phyloP scores from a whole-genome alignment of 64 coral and sea anemone genomes.

The Orbicella faveolata region DNA sequence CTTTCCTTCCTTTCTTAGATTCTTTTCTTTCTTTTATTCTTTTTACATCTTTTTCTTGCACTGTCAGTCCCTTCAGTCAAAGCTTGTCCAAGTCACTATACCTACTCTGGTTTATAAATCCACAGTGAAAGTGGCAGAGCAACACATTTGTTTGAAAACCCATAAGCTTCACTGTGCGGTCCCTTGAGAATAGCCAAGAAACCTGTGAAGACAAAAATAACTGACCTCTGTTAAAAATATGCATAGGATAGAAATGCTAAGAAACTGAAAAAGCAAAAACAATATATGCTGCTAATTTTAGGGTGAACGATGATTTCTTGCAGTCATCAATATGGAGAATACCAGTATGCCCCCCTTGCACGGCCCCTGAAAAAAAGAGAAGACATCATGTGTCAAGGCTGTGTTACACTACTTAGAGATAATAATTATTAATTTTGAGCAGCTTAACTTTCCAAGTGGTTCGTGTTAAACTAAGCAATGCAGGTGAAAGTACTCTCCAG shows the following conservation, averaged over 20 bases:
- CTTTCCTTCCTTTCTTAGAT: conserved; percentile 37
- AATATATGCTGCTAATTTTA: neutral
- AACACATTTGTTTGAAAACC: neutral
- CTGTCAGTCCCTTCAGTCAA: neutral
- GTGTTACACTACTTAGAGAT: neutral
- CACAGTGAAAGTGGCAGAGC: neutral
- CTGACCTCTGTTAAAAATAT: conserved; percentile 32
- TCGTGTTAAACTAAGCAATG: too few relatives aligned
- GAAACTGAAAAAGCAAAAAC: neutral
- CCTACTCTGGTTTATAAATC: conserved; percentile 34
- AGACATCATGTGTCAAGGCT: neutral
- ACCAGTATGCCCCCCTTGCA: conserved; percentile 75
- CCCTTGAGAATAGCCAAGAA: conserved; percentile 49
- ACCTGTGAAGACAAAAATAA: conserved; percentile 53
- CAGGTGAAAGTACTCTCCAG: too few relatives aligned
- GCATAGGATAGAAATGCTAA: neutral
- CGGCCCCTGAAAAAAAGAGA: conserved; percentile 63
- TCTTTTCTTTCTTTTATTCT: conserved; percentile 10
- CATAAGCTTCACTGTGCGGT: conserved; percentile 18
- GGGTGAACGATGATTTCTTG: neutral
- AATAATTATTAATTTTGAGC: neutral
- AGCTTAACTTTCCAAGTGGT: neutral
- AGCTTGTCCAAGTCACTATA: conserved; percentile 5
- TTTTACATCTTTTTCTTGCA: conserved; percentile 18
- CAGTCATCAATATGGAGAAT: conserved; percentile 77